Evolutionary conservation across 64 coral and sea anemone species (phyloP), one percentile per base, ranked within the genome.

Genomic region (Anthopleura sola): DNA sequence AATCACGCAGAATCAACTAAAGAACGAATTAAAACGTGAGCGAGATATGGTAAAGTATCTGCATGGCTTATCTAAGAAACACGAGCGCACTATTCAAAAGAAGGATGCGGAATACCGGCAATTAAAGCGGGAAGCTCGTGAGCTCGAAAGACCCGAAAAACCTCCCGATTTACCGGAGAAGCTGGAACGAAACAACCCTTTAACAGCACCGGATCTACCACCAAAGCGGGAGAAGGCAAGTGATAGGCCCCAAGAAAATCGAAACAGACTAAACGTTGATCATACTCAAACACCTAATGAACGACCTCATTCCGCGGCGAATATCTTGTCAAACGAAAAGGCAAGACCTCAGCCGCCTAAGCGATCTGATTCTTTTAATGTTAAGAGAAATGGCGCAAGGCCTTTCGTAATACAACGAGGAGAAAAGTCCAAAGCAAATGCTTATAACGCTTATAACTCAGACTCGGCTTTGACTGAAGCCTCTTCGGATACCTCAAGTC

Each of bases 71-170:
- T 87, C 91, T 49, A 97, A 97, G 87, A 97, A 97, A 92, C 85
- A 97, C 87, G 94, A 97, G 55, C 83, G 94, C 49, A 97, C 84
- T 47, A 88, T 97, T 76, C 94, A 97, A 40, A 97, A 89, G 78
- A 97, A 97, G 87, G 94, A 97, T 31, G 87, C 90, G 32, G 94
- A 97, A 20, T 87, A 82, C 55, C 78, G 91, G 68, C 90, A 89
- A 66, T 80, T 91, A 82, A 81, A 83, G 53, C 75, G 84, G 55
- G 94, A 91, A 38, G 87, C 88, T 10, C 88, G 87, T 79, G 94
- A 90, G 66, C 81, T 83, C 16, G 94, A 97, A 51, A 83, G 78
- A 38, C 11, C 76, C 33, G 62, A 82, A 71, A 17, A 79, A 49
- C 31, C 78, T 55, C 82, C 82, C 11, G 49, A 54, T 36, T 60